These are phyloP conservation scores for Hyppa rectilinea DNA, from an alignment of 2,888 invertebrate genomes.

Conservation along the genomic window DNA sequence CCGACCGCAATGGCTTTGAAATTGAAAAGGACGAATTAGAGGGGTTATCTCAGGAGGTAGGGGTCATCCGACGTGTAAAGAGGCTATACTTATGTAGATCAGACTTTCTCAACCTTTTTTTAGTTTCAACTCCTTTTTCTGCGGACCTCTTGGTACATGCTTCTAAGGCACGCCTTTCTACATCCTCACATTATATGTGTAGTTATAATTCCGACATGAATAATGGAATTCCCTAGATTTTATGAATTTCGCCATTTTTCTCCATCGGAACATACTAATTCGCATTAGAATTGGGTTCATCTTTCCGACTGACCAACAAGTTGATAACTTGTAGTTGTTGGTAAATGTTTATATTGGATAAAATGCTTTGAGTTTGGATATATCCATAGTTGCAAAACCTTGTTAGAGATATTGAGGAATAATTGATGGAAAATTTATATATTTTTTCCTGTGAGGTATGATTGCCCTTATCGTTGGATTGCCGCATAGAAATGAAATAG, in stretches of 20 bases:
- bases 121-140: background rate
- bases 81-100: slow-evolving; percentile 18
- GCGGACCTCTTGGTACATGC: background rate
- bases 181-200: background rate
- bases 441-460: background rate
- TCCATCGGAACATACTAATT: background rate
- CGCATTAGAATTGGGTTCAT: background rate
- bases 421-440: background rate
- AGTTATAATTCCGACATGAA: background rate
- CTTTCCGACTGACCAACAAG: background rate
- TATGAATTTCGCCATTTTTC: background rate
- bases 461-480: slow-evolving; percentile 6
- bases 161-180: background rate
- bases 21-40: slow-evolving; percentile 51
- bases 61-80: slow-evolving; percentile 31
- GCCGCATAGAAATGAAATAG: background rate
- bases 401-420: background rate
- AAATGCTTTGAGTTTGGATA: background rate
- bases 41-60: slow-evolving; percentile 28
- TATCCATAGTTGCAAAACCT: background rate
- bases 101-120: slow-evolving; percentile 13
- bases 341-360: background rate
- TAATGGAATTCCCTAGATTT: background rate
- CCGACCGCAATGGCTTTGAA: slow-evolving; percentile 40
- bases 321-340: background rate